phyloP scores from a whole-genome alignment of 2,888 invertebrate genomes.

The Cerastis rubricosa region DNA sequence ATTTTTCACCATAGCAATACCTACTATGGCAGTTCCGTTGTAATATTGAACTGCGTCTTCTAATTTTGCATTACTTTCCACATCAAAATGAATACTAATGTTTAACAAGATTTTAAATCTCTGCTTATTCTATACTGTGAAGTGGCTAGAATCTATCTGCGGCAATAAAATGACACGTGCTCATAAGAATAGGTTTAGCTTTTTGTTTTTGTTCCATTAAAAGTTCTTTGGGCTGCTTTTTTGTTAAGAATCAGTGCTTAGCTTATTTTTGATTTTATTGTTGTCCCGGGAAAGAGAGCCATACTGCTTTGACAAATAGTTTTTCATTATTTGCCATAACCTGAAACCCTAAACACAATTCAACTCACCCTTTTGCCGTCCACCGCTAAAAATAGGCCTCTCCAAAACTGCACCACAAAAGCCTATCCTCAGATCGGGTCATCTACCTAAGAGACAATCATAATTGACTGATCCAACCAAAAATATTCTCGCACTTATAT shows the following conservation, averaged over 20 bases:
- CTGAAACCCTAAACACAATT: background rate
- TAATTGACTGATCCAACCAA: no score
- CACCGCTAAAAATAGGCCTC: background rate
- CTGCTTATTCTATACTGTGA: background rate
- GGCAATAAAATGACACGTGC: background rate
- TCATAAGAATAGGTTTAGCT: background rate
- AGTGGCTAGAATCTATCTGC: background rate
- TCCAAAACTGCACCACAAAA: background rate
- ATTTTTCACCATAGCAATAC: background rate
- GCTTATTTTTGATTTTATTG: background rate
- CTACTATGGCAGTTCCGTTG: background rate
- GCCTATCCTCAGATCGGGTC: background rate
- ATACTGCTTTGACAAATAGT: background rate
- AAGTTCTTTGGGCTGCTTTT: background rate
- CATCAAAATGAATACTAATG: background rate
- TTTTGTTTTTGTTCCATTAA: background rate
- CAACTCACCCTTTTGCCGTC: background rate
- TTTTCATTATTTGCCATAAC: background rate
- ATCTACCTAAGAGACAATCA: background rate
- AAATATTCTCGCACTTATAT: constrained; percentile 16
- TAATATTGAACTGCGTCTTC: background rate
- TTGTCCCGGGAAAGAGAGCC: background rate
- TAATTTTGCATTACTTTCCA: background rate
- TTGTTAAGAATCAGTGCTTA: background rate
- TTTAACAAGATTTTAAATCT: background rate